phyloP scores from a whole-genome alignment of 2,888 invertebrate genomes.

The Blastobasis adustella region DNA sequence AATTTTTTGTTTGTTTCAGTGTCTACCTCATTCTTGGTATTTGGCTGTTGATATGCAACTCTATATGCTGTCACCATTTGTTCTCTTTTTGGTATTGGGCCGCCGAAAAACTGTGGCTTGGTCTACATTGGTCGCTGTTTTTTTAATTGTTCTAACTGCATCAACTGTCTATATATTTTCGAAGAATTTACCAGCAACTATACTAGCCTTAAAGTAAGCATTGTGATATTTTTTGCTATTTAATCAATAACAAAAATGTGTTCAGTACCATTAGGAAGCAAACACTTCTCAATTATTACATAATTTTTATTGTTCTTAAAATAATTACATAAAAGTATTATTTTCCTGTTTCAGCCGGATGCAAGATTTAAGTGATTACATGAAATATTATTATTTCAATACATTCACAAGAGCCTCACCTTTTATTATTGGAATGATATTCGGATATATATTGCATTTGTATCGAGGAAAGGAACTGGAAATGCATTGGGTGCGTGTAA shows the following conservation, averaged over 20 bases:
- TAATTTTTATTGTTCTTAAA: too few relatives aligned
- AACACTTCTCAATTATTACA: too few relatives aligned
- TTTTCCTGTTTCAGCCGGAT: constrained; percentile 11
- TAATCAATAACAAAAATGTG: too few relatives aligned
- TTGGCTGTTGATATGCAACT: constrained; percentile 35
- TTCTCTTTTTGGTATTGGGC: constrained; percentile 27
- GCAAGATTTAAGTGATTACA: constrained; percentile 13
- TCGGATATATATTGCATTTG: constrained; percentile 31
- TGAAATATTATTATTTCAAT: constrained; percentile 31
- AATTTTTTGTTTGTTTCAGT: constrained; percentile 4
- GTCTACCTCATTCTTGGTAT: constrained; percentile 30
- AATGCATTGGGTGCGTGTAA: too few relatives aligned
- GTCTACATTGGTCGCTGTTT: constrained; percentile 18
- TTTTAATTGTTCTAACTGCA: constrained; percentile 22
- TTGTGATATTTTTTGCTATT: neutral
- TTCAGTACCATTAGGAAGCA: too few relatives aligned
- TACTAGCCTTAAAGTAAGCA: neutral
- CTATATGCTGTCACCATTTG: constrained; percentile 27
- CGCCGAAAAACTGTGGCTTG: constrained; percentile 24
- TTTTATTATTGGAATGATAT: constrained; percentile 41
- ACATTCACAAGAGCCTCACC: constrained; percentile 34
- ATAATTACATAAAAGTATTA: too few relatives aligned
- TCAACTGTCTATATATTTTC: constrained; percentile 40
- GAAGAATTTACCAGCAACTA: constrained; percentile 33
- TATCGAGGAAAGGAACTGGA: too few relatives aligned